phyloP scores from a whole-genome alignment of 1,140 invertebrate genomes.

The Papilio polytes region DNA sequence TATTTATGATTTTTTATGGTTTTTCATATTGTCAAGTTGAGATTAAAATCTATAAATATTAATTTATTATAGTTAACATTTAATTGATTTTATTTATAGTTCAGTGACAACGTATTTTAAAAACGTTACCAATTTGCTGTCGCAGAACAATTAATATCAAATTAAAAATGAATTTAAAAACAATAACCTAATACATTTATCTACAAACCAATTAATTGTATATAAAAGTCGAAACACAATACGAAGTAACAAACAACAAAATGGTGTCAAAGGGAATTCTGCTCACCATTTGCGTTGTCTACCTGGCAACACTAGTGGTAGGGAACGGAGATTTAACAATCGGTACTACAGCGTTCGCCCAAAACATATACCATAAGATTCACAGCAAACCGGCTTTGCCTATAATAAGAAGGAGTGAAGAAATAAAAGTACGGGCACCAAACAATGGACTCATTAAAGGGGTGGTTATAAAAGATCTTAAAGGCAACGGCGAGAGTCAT shows the following conservation, averaged over 20 bases:
- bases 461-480: conserved; percentile 19
- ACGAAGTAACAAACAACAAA: conserved; percentile 9
- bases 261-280: conserved; percentile 36
- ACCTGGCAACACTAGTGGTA: conserved; percentile 40
- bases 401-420: conserved; percentile 13
- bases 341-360: conserved; percentile 34
- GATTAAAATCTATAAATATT: no score
- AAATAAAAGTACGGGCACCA: conserved; percentile 8
- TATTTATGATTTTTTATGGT: no score
- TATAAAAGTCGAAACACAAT: conserved; percentile 3
- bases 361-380: conserved; percentile 39
- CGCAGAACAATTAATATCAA: not conserved
- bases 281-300: conserved; percentile 33
- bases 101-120: no score
- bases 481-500: conserved; percentile 26
- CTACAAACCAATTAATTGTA: conserved; percentile 1
- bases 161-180: not conserved
- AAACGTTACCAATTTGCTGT: no score
- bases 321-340: conserved; percentile 40
- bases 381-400: conserved; percentile 4
- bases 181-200: not conserved
- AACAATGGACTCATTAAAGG: conserved; percentile 11
- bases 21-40: no score
- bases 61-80: no score
- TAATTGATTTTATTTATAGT: no score